phyloP scores from a whole-genome alignment of 2,797 vertebrate genomes.

The Trachurus trachurus region DNA sequence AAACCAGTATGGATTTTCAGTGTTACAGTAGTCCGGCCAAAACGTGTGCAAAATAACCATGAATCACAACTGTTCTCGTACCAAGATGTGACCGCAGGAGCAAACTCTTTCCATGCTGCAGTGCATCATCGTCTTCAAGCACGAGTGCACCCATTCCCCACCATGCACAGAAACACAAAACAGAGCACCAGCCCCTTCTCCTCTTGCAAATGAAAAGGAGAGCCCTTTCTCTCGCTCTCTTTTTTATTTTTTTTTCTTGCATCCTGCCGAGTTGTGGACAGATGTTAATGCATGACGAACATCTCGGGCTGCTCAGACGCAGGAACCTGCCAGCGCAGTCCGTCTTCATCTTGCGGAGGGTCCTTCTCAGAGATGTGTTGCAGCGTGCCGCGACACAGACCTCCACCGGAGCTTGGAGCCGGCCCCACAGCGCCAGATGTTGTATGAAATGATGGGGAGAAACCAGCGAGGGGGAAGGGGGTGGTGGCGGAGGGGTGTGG shows the following conservation, averaged over 20 bases:
- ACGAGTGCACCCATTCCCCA: slow-evolving; percentile 54
- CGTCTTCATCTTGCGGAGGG: slow-evolving; percentile 53
- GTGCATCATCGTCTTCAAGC: slow-evolving; percentile 59
- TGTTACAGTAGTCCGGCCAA: slow-evolving; percentile 71
- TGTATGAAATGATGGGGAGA: slow-evolving; percentile 59
- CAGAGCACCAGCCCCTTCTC: slow-evolving; percentile 26
- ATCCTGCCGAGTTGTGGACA: slow-evolving; percentile 59
- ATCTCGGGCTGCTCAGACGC: slow-evolving; percentile 16
- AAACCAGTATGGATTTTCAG: slow-evolving; percentile 66
- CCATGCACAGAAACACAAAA: slow-evolving; percentile 52
- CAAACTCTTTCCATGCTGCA: slow-evolving; percentile 77
- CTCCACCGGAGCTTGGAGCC: slow-evolving; percentile 75
- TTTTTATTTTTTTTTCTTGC: neutral
- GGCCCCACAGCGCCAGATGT: slow-evolving; percentile 80
- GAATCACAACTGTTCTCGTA: slow-evolving; percentile 76
- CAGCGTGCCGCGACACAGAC: slow-evolving; percentile 62
- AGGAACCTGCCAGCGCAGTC: slow-evolving; percentile 50
- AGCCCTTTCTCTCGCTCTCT: neutral
- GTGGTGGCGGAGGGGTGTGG: neutral
- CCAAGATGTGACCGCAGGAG: slow-evolving; percentile 78
- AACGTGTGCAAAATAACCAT: slow-evolving; percentile 74
- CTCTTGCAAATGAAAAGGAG: slow-evolving; percentile 32
- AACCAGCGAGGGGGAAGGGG: neutral
- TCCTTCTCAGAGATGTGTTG: slow-evolving; percentile 61
- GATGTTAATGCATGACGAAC: slow-evolving; percentile 66